Evolutionary conservation across 1,140 invertebrate genomes (phyloP).

Genomic region (Cherax destructor): DNA sequence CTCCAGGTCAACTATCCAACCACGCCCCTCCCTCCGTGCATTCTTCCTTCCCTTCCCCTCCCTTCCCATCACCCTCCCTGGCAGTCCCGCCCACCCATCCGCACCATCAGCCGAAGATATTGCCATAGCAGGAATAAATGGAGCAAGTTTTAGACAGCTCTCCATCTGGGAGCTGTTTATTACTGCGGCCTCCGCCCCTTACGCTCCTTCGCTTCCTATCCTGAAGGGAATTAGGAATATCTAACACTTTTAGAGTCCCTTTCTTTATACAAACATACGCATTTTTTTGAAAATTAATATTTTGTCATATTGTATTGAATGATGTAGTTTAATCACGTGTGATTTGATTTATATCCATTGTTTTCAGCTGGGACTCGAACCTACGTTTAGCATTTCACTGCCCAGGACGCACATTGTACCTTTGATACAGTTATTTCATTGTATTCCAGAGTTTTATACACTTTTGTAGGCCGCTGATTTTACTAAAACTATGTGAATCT

Average conservation of each 20-base stretch:
- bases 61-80: background rate
- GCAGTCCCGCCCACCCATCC: background rate
- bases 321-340: background rate
- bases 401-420: too few species aligned
- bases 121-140: background rate
- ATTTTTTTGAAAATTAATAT: background rate
- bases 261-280: background rate
- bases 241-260: background rate
- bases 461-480: too few species aligned
- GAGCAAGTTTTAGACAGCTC: background rate
- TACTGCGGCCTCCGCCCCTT: background rate
- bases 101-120: background rate
- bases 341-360: background rate
- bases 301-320: background rate
- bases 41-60: too few species aligned
- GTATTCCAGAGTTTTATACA: too few species aligned
- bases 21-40: too few species aligned
- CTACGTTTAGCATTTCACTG: too few species aligned
- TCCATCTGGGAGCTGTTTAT: background rate
- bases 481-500: too few species aligned
- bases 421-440: too few species aligned
- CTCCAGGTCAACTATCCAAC: too few species aligned
- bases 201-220: background rate
- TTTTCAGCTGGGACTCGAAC: background rate
- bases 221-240: background rate